phyloP scores from a whole-genome alignment of 2,888 invertebrate species.

The Cephus runcator region DNA sequence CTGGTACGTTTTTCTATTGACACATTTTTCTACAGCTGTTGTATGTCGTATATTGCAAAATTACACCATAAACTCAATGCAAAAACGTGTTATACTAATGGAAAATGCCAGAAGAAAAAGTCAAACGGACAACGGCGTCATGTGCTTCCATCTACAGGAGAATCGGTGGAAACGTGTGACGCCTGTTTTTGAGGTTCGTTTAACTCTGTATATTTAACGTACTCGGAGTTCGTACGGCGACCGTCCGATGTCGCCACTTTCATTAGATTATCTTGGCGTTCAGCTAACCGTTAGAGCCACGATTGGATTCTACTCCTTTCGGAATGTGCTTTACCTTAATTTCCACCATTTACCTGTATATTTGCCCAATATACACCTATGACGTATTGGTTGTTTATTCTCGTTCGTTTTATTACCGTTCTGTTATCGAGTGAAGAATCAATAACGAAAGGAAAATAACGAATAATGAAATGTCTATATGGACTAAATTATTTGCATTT shows the following conservation, averaged over 20 bases:
- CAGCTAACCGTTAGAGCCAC: neutral
- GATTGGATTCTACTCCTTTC: too few species aligned
- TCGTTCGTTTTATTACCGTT: too few species aligned
- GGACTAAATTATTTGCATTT: too few species aligned
- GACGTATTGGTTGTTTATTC: neutral
- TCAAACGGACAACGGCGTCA: neutral
- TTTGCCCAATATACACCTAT: neutral
- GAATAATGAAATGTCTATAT: too few species aligned
- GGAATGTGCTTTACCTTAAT: too few species aligned
- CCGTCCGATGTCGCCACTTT: neutral
- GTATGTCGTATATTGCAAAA: neutral
- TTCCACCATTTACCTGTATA: too few species aligned
- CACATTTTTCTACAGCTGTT: neutral
- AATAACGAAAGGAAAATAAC: too few species aligned
- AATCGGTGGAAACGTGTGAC: neutral
- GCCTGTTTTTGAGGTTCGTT: neutral
- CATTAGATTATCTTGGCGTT: neutral
- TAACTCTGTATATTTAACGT: neutral
- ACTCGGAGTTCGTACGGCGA: neutral
- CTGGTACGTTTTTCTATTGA: neutral
- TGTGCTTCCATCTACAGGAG: neutral
- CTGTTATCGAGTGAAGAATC: too few species aligned
- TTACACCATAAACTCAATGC: neutral
- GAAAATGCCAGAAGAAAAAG: neutral
- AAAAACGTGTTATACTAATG: neutral